Conservation (phyloP, 2,113 vertebrate genomes). For the Planiliza haematocheilus region DNA sequence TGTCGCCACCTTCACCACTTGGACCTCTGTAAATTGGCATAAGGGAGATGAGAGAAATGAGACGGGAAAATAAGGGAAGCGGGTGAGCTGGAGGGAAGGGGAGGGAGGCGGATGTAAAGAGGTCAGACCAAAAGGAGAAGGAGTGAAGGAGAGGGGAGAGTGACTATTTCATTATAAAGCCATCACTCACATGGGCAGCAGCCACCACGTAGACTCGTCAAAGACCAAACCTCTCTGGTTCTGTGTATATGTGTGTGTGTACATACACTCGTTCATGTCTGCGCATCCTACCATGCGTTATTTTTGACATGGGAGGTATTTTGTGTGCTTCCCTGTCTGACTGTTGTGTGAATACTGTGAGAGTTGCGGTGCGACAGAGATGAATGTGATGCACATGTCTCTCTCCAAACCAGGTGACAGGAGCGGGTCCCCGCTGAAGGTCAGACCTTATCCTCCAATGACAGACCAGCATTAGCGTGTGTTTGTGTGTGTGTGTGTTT, state of each 20-base stretch:
- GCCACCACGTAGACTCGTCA: conserved; percentile 62
- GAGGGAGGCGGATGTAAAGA: conserved; percentile 44
- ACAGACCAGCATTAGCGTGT: conserved; percentile 37
- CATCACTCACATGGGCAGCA: conserved; percentile 68
- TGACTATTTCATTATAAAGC: conserved; percentile 76
- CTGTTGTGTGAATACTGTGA: background rate
- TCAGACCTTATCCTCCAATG: conserved; percentile 70
- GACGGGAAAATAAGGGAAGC: conserved; percentile 24
- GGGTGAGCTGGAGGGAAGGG: conserved; percentile 34
- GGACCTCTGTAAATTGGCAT: conserved; percentile 43
- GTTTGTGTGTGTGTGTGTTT: conserved; percentile 17
- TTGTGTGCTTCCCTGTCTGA: conserved; percentile 23
- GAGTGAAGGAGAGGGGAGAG: conserved; percentile 54
- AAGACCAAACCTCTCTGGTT: conserved; percentile 43
- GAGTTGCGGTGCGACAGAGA: conserved; percentile 80
- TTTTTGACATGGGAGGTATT: conserved; percentile 34
- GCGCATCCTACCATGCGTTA: conserved; percentile 33
- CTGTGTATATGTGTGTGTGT: conserved; percentile 29
- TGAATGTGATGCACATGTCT: conserved; percentile 77
- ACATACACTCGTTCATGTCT: conserved; percentile 20
- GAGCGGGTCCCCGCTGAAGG: conserved; percentile 76
- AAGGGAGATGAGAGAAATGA: conserved; percentile 56
- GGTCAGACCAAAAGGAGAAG: conserved; percentile 63
- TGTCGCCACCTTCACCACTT: conserved; percentile 48
- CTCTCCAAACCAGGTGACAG: conserved; percentile 71